A percentile compares a stretch with the other conserved stretches of the same genome.
These are phyloP conservation scores for Chrysopilus asiliformis DNA, from an alignment of 2,888 invertebrate species.

Conservation along the genomic window DNA sequence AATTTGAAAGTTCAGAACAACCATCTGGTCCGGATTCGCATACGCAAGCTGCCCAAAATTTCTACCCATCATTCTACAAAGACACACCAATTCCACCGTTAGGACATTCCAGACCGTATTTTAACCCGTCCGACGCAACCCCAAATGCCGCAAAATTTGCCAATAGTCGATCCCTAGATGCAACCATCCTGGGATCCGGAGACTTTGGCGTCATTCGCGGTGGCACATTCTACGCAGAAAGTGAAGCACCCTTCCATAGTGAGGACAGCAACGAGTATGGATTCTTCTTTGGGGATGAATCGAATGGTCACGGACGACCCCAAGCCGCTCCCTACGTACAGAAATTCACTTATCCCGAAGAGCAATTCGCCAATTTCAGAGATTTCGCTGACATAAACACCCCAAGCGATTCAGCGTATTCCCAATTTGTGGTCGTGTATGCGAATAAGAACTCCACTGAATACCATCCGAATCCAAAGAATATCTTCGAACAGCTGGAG, in stretches of 20 bases:
- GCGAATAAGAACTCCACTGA: constrained; percentile 62
- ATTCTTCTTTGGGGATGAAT: constrained; percentile 33
- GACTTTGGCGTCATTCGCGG: constrained; percentile 79
- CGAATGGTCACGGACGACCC: constrained; percentile 57
- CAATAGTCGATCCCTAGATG: constrained; percentile 39
- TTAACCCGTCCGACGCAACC: constrained; percentile 44
- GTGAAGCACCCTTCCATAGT: constrained; percentile 46
- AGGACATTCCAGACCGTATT: constrained; percentile 47
- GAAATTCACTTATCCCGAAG: constrained; percentile 59
- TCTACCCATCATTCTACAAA: constrained; percentile 66
- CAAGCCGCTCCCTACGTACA: constrained; percentile 47
- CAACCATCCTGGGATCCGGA: constrained; percentile 62
- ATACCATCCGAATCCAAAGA: constrained; percentile 45
- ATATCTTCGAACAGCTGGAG: constrained; percentile 68
- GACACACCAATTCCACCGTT: constrained; percentile 42
- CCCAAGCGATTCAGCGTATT: constrained; percentile 66
- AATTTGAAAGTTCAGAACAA: constrained; percentile 8
- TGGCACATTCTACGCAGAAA: constrained; percentile 70
- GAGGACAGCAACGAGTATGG: constrained; percentile 41
- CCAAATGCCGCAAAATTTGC: constrained; percentile 38
- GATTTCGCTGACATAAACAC: constrained; percentile 85
- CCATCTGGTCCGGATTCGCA: constrained; percentile 21
- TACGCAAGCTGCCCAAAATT: constrained; percentile 48
- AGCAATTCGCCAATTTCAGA: constrained; percentile 79
- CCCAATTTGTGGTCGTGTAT: constrained; percentile 71